A percentile compares a stretch with the other conserved stretches of the same genome.
These are phyloP conservation scores for Drosophila nigromelanica DNA, from an alignment of 1,140 invertebrate genomes.

Conservation along the genomic window DNA sequence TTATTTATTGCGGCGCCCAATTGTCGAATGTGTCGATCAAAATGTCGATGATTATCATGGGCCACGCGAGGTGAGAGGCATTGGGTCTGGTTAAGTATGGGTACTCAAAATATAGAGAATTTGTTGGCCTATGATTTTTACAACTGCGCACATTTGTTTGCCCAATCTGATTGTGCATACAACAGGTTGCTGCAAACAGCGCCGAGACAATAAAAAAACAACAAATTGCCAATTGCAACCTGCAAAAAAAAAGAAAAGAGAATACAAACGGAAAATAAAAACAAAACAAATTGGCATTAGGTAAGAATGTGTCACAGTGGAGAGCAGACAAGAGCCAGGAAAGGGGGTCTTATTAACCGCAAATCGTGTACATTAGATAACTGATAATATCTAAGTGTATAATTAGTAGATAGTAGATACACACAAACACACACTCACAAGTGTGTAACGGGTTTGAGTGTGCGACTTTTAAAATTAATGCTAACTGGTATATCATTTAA, in stretches of 20 bases:
- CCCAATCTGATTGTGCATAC: conserved; percentile 6
- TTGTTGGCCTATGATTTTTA: conserved; percentile 10
- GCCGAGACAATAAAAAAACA: conserved; percentile 14
- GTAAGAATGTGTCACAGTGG: conserved; percentile 10
- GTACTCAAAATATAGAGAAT: neutral
- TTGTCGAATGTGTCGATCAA: conserved; percentile 45
- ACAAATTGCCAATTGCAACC: too few relatives aligned
- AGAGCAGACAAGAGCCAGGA: neutral
- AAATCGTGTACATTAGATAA: conserved; percentile 40
- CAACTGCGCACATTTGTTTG: conserved; percentile 46
- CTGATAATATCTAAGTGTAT: conserved; percentile 23
- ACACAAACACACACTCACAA: conserved; percentile 4
- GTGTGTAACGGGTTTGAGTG: neutral
- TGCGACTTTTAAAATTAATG: conserved; percentile 1
- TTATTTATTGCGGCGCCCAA: conserved; percentile 37
- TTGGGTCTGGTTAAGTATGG: neutral
- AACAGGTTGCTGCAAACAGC: conserved; percentile 13
- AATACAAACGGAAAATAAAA: too few relatives aligned
- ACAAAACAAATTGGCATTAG: conserved; percentile 19
- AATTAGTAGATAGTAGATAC: conserved; percentile 24
- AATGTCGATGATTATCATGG: conserved; percentile 28
- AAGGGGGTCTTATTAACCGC: conserved; percentile 11
- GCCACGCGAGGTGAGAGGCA: neutral
- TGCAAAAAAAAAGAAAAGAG: too few relatives aligned
- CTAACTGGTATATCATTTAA: conserved; percentile 2